Conservation (phyloP, 2,888 invertebrate species). For the Celastrina argiolus region DNA sequence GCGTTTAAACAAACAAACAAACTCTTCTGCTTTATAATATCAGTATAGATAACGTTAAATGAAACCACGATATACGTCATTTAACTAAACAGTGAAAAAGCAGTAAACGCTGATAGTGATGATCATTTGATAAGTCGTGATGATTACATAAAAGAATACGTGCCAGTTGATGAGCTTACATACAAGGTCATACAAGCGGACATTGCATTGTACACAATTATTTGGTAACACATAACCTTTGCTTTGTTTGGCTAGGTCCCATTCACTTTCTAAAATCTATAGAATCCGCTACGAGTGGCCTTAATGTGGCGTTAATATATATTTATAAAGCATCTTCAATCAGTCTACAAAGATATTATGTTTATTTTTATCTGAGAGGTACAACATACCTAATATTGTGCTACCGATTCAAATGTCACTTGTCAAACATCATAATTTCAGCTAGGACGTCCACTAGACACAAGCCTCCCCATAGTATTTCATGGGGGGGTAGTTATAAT, state of each 20-base stretch:
- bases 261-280: not conserved
- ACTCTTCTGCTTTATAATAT: no score
- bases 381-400: no score
- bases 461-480: no score
- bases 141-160: not conserved
- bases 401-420: no score
- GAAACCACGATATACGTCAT: no score
- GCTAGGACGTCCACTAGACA: no score
- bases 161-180: not conserved
- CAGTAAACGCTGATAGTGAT: no score
- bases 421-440: no score
- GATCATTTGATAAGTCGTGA: not conserved
- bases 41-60: no score
- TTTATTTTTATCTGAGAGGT: not conserved
- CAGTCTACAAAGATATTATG: not conserved
- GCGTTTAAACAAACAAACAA: no score
- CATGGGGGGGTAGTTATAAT: no score
- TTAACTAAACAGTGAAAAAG: no score
- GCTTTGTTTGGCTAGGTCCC: not conserved
- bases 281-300: not conserved
- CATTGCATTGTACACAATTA: not conserved
- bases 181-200: not conserved
- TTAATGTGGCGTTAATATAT: not conserved
- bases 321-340: not conserved
- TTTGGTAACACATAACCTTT: constrained; percentile 9